Percentiles rank a stretch among this genome's conserved stretches.
Evolutionary conservation across 2,888 invertebrate species (phyloP).

Genomic region (Thalpophila matura): DNA sequence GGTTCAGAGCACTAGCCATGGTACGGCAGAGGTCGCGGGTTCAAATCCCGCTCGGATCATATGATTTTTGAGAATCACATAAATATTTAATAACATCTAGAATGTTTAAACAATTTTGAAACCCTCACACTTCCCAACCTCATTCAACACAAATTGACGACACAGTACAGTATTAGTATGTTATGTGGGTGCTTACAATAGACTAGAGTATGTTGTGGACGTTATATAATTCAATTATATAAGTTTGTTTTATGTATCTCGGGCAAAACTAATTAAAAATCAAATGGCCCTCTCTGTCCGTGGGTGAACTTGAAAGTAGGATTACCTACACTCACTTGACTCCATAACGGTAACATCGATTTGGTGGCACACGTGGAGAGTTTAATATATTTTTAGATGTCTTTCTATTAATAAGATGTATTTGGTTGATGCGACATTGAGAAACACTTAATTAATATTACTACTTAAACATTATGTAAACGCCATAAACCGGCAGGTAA

Average conservation of each 20-base stretch:
- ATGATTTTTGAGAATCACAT: no score
- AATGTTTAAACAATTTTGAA: no score
- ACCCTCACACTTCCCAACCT: background rate
- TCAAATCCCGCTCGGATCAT: no score
- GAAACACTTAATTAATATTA: background rate
- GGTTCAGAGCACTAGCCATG: no score
- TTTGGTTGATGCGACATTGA: slow-evolving; percentile 17
- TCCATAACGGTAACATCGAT: slow-evolving; percentile 1
- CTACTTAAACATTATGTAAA: slow-evolving; percentile 14
- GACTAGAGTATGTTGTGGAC: background rate
- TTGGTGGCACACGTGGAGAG: background rate
- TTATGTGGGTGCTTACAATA: slow-evolving; percentile 13
- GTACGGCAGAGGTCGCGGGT: no score
- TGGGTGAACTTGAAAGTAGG: slow-evolving; percentile 40
- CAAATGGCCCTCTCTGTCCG: slow-evolving; percentile 29
- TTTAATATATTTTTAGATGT: background rate
- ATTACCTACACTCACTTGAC: slow-evolving; percentile 14
- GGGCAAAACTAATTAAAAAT: slow-evolving; percentile 37
- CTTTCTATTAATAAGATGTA: slow-evolving; percentile 20
- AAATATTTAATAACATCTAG: no score
- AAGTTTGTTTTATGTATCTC: slow-evolving; percentile 20
- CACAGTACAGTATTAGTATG: background rate
- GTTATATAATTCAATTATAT: slow-evolving; percentile 45
- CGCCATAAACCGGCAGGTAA: background rate
- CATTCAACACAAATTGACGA: background rate